phyloP scores from a whole-genome alignment of 2,797 vertebrate species.

The Dendrocincla tyrannina region DNA sequence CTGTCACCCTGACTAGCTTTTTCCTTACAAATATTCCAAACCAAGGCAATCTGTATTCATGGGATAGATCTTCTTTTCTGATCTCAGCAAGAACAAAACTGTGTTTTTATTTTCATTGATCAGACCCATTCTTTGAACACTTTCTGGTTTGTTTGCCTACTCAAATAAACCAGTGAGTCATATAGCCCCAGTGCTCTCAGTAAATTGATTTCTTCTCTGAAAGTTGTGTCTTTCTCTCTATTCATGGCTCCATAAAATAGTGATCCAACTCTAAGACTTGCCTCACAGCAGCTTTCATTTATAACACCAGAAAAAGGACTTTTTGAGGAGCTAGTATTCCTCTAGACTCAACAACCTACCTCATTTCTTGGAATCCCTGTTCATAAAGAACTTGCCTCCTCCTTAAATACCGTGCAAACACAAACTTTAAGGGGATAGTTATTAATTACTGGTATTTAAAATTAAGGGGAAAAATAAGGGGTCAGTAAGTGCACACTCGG shows the following conservation, averaged over 20 bases:
- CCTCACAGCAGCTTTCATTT: background rate
- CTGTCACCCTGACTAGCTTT: background rate
- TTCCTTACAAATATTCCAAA: background rate
- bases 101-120: background rate
- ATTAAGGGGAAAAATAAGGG: background rate
- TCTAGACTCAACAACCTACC: background rate
- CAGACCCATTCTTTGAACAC: background rate
- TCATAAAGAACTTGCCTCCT: background rate
- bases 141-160: background rate
- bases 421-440: background rate
- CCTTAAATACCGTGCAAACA: background rate
- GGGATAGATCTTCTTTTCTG: background rate
- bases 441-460: background rate
- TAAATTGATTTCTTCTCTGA: background rate
- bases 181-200: background rate
- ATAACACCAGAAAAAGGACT: background rate
- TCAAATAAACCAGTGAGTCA: background rate
- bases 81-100: background rate
- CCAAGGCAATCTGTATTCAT: background rate
- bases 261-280: background rate
- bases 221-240: background rate
- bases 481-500: background rate
- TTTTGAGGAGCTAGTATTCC: background rate
- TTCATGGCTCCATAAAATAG: background rate
- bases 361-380: background rate